These are phyloP conservation scores for Spea bombifrons DNA, from an alignment of 2,113 vertebrate genomes.

Conservation along the genomic window DNA sequence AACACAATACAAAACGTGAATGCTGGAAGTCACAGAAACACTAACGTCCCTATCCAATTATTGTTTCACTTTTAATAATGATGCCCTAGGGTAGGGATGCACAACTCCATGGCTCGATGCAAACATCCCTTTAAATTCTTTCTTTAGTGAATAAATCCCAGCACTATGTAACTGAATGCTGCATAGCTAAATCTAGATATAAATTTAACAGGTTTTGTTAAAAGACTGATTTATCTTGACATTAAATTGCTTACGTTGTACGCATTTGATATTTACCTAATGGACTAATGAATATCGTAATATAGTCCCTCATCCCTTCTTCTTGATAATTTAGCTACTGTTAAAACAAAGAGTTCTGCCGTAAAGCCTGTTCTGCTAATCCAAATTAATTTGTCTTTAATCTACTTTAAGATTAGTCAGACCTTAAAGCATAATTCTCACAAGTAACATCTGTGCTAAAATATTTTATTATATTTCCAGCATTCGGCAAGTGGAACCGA, in stretches of 20 bases:
- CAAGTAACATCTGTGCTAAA: conserved; percentile 39
- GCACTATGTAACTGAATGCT: no score
- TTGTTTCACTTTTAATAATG: no score
- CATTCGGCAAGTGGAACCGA: conserved; percentile 12
- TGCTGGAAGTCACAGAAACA: no score
- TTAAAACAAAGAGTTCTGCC: conserved; percentile 4
- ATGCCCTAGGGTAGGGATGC: no score
- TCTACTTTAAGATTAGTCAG: conserved; percentile 35
- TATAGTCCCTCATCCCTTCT: conserved; percentile 3
- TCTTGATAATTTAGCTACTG: conserved; percentile 9
- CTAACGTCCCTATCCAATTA: no score
- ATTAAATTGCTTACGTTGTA: neutral
- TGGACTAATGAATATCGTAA: neutral
- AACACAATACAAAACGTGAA: neutral
- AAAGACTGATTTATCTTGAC: no score
- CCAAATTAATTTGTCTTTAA: conserved; percentile 47
- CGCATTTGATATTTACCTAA: neutral
- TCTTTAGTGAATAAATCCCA: no score
- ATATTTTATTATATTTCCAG: conserved; percentile 39
- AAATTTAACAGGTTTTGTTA: no score
- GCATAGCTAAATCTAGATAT: no score
- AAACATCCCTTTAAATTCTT: no score
- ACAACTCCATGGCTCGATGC: no score
- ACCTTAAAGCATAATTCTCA: conserved; percentile 35
- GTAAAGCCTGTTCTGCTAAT: conserved; percentile 31